Evolutionary conservation across 2,113 vertebrate species (phyloP).

Genomic region (Mirounga angustirostris): DNA sequence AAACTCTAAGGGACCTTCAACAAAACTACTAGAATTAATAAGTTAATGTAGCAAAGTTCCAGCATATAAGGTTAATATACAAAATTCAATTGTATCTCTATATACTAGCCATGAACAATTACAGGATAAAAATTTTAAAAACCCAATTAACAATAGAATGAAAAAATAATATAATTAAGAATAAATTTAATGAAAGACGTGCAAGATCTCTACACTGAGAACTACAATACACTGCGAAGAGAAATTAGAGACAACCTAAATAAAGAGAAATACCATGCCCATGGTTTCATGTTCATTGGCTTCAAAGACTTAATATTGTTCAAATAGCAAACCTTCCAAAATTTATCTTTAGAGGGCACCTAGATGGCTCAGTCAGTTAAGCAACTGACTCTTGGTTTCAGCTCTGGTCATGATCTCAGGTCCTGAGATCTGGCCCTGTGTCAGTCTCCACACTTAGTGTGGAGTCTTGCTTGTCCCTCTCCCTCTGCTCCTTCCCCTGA

Average conservation of each 20-base stretch:
- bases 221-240: neutral
- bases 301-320: neutral
- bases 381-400: neutral
- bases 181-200: constrained; percentile 12
- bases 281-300: neutral
- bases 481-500: neutral
- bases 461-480: too few relatives aligned
- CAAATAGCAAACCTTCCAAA: neutral
- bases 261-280: neutral
- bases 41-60: neutral
- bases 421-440: neutral
- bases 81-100: neutral
- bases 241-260: constrained; percentile 22
- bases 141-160: neutral
- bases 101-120: neutral
- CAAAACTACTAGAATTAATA: constrained; percentile 23
- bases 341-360: neutral
- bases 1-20: constrained; percentile 4
- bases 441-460: neutral
- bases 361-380: neutral
- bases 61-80: neutral
- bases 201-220: neutral
- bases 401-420: neutral
- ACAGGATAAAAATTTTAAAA: neutral
- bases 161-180: constrained; percentile 3